Evolutionary conservation across 2,113 vertebrate genomes (phyloP), one percentile per base, ranked within the genome.

Genomic region (Neotoma lepida): DNA sequence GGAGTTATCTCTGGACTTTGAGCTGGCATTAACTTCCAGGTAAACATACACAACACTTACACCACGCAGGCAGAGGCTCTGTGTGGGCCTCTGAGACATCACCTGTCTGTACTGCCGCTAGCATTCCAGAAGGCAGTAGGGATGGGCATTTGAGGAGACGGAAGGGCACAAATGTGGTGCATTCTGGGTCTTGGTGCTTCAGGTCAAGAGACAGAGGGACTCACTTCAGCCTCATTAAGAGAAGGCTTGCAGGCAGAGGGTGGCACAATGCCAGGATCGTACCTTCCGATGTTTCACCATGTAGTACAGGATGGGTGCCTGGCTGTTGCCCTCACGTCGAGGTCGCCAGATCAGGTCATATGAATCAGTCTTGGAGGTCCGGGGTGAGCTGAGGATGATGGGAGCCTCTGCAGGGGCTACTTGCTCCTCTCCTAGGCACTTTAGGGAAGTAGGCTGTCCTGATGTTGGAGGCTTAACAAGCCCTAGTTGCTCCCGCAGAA

Each of bases 281-380:
- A 99, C 99, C 99, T 99, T 99, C 98, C 99, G 99, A 97, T 99
- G 99, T 95, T 99, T 99, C 97, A 99, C 97, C 94, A 99, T 97
- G 0, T 99, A 99, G 97, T 99, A 99, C 96, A 99, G 98, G 80
- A 99, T 98, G 1, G 99, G 99, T 0, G 98, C 94, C 95, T 95
- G 92, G 94, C 56, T 63, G 9, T 98, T 97, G 13, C 99, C 98
- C 41, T 99, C 99, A 0, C 99, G 98, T n/a, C 99, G 98, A 0
- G 99, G 99, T 94, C 98, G 98, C 99, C 99, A 99, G 95, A 99
- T 98, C 63, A 99, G 98, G 41, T 99, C 99, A 0, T 99, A 99
- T 17, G 98, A 99, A 98, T 99, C 99, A 0, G 99, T 99, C 96
- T 99, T 99, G 77, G 99, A 99, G 0, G 99, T 99, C 77, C 99